Base-by-base conservation (phyloP, 1,140 invertebrate species). In the Ceratosolen fusciceps region DNA sequence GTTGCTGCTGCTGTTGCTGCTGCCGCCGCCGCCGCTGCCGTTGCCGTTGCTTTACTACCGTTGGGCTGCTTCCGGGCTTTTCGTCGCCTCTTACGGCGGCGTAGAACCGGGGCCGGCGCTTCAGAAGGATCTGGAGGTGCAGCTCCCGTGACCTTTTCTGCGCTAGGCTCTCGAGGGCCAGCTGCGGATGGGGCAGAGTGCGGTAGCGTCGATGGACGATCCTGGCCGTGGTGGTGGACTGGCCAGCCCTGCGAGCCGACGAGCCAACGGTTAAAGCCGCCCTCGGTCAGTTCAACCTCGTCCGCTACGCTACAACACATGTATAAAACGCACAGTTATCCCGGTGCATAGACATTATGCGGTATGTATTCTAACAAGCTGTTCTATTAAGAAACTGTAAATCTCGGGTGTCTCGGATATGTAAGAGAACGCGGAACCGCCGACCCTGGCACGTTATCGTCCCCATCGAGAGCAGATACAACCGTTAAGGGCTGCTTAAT, bases 211-310 rank as follows among this genome's bases (percentile, higher is more conserved):
- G 34, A 81, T 83, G 84, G 81, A 82, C 81, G 83, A 70, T 84
- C 80, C 47, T 31, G 83, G 84, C 79, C 84, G 82, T 77, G 82
- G 10, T 52, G 49, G 14, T 39, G 31, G 62, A 24, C 37, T 54
- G 34, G 83, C 80, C 68, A 86, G 80, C 81, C 86, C 86, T 90
- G 88, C 29, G 89, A 85, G 81, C 87, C 87, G 82, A 89, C 77
- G 81, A 89, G 77, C 88, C 89, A 90, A 84, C 87, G 85, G 83
- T 88, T 89, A 84, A 87, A 85, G 62, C 74, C 79, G 62, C 83
- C 84, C 79, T 83, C 83, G 81, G 80, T 83, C 67, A 81, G 87
- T 65, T 86, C 83, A 84, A 86, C 84, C 83, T 89, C 87, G 31
- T 80, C 79, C 82, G 84, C 75, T 81, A 84, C 83, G 73, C 88